Conservation (phyloP, 2,797 vertebrate species). For the Gambusia yucatana region DNA sequence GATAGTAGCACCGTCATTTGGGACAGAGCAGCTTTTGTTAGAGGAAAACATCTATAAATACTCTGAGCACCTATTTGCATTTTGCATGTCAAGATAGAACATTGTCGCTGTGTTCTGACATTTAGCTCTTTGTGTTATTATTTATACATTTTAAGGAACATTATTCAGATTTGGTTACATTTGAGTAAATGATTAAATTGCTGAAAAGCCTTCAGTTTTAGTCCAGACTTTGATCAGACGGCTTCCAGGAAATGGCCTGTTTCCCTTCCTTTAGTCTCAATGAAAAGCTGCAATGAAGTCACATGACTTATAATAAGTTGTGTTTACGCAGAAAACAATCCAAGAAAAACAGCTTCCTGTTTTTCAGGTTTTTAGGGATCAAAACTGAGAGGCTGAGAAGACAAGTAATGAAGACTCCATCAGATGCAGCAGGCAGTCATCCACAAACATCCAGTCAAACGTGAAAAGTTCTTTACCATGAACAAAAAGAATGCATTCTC, state of each 20-base stretch:
- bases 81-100: neutral
- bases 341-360: neutral
- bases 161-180: neutral
- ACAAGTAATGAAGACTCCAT: neutral
- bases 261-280: neutral
- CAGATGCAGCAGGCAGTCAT: neutral
- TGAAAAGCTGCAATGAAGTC: conserved; percentile 1
- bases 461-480: neutral
- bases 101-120: neutral
- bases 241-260: neutral
- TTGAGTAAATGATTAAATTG: neutral
- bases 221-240: neutral
- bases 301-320: conserved; percentile 14
- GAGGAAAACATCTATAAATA: neutral
- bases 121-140: neutral
- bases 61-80: neutral
- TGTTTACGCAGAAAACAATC: neutral
- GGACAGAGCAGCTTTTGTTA: neutral
- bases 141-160: neutral
- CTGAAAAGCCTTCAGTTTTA: neutral
- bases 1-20: neutral
- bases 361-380: neutral
- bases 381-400: neutral
- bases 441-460: conserved; percentile 6
- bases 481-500: neutral